A percentile compares a stretch with the other conserved stretches of the same genome.
Evolutionary conservation across 2,888 invertebrate genomes (phyloP).

Genomic region (Mechanitis messenoides): DNA sequence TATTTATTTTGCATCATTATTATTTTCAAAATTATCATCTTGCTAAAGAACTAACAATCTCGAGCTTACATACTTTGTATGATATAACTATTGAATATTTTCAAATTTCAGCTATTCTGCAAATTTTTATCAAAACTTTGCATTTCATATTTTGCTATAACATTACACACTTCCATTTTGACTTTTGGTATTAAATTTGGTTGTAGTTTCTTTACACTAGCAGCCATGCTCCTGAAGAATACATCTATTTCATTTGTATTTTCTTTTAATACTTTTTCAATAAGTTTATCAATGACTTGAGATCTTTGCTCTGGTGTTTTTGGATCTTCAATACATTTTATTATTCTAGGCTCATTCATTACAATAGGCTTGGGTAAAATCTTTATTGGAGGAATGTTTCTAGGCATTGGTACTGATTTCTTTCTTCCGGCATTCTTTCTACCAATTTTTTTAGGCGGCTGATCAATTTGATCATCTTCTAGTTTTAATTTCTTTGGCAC

Average conservation of each 20-base stretch:
- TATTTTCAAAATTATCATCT: neutral
- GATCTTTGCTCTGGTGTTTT: slow-evolving; percentile 54
- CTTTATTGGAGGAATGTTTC: slow-evolving; percentile 59
- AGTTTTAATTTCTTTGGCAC: slow-evolving; percentile 44
- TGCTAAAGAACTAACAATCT: neutral
- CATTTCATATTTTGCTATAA: slow-evolving; percentile 73
- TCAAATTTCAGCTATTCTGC: slow-evolving; percentile 20
- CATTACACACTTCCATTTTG: slow-evolving; percentile 73
- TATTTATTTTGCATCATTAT: neutral
- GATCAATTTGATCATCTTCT: slow-evolving; percentile 37
- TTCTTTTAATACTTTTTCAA: slow-evolving; percentile 66
- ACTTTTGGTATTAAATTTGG: slow-evolving; percentile 71
- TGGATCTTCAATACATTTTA: slow-evolving; percentile 58
- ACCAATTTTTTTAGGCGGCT: slow-evolving; percentile 54
- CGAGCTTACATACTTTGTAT: slow-evolving; percentile 20
- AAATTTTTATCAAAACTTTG: slow-evolving; percentile 62
- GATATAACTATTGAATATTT: slow-evolving; percentile 7
- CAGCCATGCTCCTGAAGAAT: slow-evolving; percentile 70
- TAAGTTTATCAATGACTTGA: slow-evolving; percentile 61
- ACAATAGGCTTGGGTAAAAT: slow-evolving; percentile 66
- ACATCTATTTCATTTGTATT: slow-evolving; percentile 71
- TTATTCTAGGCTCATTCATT: slow-evolving; percentile 55
- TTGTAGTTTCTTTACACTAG: slow-evolving; percentile 68
- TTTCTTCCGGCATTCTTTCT: slow-evolving; percentile 56
- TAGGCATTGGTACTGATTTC: slow-evolving; percentile 50